Evolutionary conservation across 23 tunicate genomes (phyloP), one percentile per base, ranked within the genome.

Genomic region (Diplosoma virens): DNA sequence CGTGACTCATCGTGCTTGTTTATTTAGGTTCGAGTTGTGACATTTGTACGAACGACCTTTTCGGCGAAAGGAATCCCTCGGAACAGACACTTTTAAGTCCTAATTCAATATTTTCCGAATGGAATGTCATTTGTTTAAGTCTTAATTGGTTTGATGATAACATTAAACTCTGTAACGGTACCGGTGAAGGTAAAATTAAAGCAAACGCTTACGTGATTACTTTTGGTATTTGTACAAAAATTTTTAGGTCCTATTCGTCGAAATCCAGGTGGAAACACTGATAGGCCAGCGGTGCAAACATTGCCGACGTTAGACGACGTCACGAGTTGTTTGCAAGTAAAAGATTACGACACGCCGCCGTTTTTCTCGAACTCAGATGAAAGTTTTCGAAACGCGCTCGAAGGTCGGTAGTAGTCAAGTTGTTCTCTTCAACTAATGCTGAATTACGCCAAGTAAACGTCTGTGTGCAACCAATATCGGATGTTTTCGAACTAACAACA

Each of bases 101-200:
- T 20, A 78, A 54, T 48, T 88, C 95, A 5, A 37, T 87, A 33
- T 88, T 88, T 67, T 80, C 88, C 3, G 95, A 88, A 32, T 88
- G 95, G 95, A 68, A 88, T 30, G 83, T 88, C 25, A 61, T 88
- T 9, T 88, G 95, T 47, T 60, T 88, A 17, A 78, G 81, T 26
- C 71, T 88, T 59, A 88, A 88, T 33, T 88, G 95, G 95, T 88
- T 81, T 48, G 65, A 88, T 33, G 88, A 88, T 61, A 88, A 88
- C 59, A 59, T 88, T n/a, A 88, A 88, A 59, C 75, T 88, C 27
- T 88, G 95, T 70, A 88, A 88, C 60, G 95, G 95, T 32, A 88
- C 88, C 17, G 26, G 18, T 16, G 95, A 88, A 82, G 95, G 87
- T 82, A 56, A 55, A 20, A 7, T 41, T 41, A 7, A 41, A n/a